Evolutionary conservation across 2,113 vertebrate species (phyloP).

Genomic region (Opisthocomus hoazin): DNA sequence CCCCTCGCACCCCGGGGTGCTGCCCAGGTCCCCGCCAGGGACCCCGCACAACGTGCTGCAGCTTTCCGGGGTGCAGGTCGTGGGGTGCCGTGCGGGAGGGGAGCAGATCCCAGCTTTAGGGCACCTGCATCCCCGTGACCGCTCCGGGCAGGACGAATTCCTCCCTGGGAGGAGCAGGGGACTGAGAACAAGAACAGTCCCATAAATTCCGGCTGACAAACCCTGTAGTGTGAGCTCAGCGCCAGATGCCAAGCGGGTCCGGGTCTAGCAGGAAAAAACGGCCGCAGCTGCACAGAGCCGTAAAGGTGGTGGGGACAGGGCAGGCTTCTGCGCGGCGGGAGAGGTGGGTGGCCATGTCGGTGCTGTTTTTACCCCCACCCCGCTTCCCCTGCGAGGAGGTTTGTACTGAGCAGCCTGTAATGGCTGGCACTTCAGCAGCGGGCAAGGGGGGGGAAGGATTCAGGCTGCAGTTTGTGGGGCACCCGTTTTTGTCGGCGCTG

Average conservation of each 20-base stretch:
- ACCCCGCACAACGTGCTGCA: neutral
- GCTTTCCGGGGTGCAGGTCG: fast-evolving
- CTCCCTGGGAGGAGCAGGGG: neutral
- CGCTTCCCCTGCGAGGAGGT: neutral
- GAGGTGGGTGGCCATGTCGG: neutral
- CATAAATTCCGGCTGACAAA: neutral
- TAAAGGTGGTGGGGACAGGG: neutral
- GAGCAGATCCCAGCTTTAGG: neutral
- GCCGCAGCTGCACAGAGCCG: neutral
- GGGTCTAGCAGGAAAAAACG: neutral
- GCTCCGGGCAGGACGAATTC: neutral
- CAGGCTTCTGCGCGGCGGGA: neutral
- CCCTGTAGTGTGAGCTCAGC: neutral
- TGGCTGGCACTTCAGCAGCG: neutral
- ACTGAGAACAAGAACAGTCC: neutral
- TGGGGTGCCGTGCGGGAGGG: neutral
- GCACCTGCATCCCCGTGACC: neutral
- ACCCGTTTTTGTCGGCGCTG: neutral
- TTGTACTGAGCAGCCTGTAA: constrained; percentile 28
- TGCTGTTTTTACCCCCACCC: neutral
- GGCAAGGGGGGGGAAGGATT: neutral
- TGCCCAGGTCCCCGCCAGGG: neutral
- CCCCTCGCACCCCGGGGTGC: fast-evolving
- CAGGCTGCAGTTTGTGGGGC: neutral
- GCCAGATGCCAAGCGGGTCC: neutral